Conservation (phyloP, 2,888 invertebrate genomes). For the Achlya flavicornis region DNA sequence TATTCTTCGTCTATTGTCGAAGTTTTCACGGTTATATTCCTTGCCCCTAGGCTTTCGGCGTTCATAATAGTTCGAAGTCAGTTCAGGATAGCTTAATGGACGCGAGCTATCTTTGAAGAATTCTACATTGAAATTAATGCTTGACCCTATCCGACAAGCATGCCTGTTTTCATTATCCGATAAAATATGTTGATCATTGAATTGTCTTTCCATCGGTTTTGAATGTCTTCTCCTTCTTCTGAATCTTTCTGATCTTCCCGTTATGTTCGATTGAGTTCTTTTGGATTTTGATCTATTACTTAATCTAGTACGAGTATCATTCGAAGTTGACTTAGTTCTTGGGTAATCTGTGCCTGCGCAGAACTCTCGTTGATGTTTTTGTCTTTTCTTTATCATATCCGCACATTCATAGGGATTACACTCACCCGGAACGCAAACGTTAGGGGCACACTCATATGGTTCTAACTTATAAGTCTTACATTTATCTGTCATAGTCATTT, state of each 20-base stretch:
- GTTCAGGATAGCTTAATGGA: not conserved
- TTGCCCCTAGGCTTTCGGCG: not conserved
- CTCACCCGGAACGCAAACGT: conserved; percentile 38
- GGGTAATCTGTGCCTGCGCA: not conserved
- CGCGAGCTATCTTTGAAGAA: conserved; percentile 32
- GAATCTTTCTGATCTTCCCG: not conserved
- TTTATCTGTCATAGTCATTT: conserved; percentile 18
- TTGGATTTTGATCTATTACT: not conserved
- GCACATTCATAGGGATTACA: conserved; percentile 40
- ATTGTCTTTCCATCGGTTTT: not conserved
- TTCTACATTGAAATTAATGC: conserved; percentile 34
- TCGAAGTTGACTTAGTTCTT: not conserved
- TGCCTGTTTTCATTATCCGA: conserved; percentile 9
- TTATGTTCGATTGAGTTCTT: not conserved
- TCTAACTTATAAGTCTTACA: conserved; percentile 28
- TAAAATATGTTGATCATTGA: not conserved
- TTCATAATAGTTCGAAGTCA: not conserved
- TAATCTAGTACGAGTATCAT: not conserved
- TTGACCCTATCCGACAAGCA: conserved; percentile 32
- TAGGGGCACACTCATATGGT: conserved; percentile 44
- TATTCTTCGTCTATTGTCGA: not conserved
- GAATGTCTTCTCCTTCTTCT: not conserved
- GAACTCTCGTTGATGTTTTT: not conserved
- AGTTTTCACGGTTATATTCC: not conserved
- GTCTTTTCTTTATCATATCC: conserved; percentile 27